Conservation (phyloP, 2,888 invertebrate genomes). For the Pseudeuparius sepicola region DNA sequence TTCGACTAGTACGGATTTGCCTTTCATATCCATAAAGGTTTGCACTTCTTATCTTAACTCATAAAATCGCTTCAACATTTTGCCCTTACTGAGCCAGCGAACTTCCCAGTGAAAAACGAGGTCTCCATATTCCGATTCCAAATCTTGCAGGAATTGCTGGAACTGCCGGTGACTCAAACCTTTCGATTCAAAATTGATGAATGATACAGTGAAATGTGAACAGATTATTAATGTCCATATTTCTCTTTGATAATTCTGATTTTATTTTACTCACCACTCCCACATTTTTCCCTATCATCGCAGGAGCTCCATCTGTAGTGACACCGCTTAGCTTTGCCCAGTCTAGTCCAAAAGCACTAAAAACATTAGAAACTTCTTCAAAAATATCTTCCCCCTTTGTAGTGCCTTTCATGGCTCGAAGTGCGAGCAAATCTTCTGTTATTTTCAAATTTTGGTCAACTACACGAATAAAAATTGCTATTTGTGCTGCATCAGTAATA, state of each 20-base stretch:
- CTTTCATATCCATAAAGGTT: too few relatives aligned
- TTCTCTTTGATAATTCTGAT: constrained; percentile 14
- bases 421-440: constrained; percentile 9
- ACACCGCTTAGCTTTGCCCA: constrained; percentile 18
- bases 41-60: too few relatives aligned
- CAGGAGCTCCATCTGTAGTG: constrained; percentile 20
- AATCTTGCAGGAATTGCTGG: constrained; percentile 18
- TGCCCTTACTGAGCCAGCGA: constrained; percentile 18
- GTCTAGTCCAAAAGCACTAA: constrained; percentile 13
- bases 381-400: constrained; percentile 14
- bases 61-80: too few relatives aligned
- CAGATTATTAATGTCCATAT: constrained; percentile 15
- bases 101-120: constrained; percentile 20
- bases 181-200: constrained; percentile 23
- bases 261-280: constrained; percentile 13
- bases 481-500: constrained; percentile 4
- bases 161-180: constrained; percentile 26
- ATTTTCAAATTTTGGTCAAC: constrained; percentile 11
- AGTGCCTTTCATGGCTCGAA: constrained; percentile 6
- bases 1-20: too few relatives aligned
- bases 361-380: constrained; percentile 16
- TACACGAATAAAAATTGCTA: constrained; percentile 8
- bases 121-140: constrained; percentile 20
- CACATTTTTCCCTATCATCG: constrained; percentile 18
- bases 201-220: constrained; percentile 24